Evolutionary conservation across 2,888 invertebrate genomes (phyloP), one percentile per base, ranked within the genome.

Genomic region (Gandaritis pyraliata): DNA sequence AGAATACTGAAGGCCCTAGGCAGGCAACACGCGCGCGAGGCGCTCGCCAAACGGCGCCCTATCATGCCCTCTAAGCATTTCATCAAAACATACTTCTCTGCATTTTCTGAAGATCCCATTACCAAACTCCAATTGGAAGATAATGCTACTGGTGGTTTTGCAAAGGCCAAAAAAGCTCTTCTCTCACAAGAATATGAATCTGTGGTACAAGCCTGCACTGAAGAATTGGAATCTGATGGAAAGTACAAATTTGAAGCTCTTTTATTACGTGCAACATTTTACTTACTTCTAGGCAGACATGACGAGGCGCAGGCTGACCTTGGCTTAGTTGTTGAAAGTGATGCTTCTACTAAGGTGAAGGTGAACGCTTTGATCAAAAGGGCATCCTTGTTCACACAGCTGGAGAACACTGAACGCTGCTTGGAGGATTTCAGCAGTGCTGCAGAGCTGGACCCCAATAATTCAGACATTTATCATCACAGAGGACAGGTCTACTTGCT

Each of bases 381-480:
- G 65, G 98, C 97, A 11, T 96, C 97, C 6, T 92, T 98, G 63
- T 94, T 95, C 72, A 96, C 98, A 85, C 97, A 98, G 81, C 88
- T 95, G 55, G 96, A 96, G 73, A 93, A 95, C 66, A 93, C 95
- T 38, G 95, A 95, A 41, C 94, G 94, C 65, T 96, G 97, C 70
- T 90, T 97, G 71, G 94, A 93, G 56, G 97, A 97, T 83, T 98
- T 98, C 86, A 94, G 94, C 13, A 88, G 84, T 70, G 98, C 98
- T 36, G 94, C 95, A 45, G 90, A 94, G 74, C 81, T 97, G 50
- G 96, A 97, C 74, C 94, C 97, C 0, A 92, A 95, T 36, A 97
- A 96, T 83, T 94, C 96, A 18, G 99, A 99, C 83, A 95, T 99
- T 55, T 98, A 96, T 85, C 97, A 98, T 83, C 98, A 99, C 79